Evolutionary conservation across 2,113 vertebrate species (phyloP), one percentile per base, ranked within the genome.

Genomic region (Platichthys flesus): DNA sequence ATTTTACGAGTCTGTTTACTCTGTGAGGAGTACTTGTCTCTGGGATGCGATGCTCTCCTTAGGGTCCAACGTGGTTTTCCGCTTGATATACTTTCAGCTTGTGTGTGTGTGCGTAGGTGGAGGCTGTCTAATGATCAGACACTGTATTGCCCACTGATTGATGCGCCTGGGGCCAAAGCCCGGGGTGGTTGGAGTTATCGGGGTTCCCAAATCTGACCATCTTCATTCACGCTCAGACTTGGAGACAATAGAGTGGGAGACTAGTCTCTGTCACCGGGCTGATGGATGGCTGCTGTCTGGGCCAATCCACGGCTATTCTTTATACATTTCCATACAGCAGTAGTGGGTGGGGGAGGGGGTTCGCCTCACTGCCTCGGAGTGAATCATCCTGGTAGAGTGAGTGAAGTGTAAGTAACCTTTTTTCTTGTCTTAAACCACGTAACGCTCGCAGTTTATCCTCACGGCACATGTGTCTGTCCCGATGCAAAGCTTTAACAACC

Each of bases 1-100:
- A 61, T 92, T 95, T 94, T 94, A 93, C 93, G 92, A 95, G 92
- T 95, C 91, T 93, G 87, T 96, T 96, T 95, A 91, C 93, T 93
- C 83, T 92, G 73, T 65, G 67, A 78, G 82, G 82, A 89, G 80
- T 75, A 73, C 85, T 82, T 70, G 88, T 86, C 67, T 85, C 65
- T 70, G 68, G 80, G 85, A 88, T 84, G 74, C 45, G 64, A 56
- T 60, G 79, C 71, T 67, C 74, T 90, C 82, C 79, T 79, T 56
- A 23, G 81, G 81, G 57, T 82, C 58, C 35, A 68, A 69, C 77
- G 7, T 6, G 61, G 77, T 55, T 21, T 40, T 69, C 76, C 68
- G 75, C 31, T 71, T 86, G 90, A 87, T 83, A 76, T 83, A 74
- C 74, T 82, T 78, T 82, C 56, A 71, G 70, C 59, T 67, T 28